Evolutionary conservation across 2,797 vertebrate species (phyloP).

Genomic region (Phoxinus dragarum): DNA sequence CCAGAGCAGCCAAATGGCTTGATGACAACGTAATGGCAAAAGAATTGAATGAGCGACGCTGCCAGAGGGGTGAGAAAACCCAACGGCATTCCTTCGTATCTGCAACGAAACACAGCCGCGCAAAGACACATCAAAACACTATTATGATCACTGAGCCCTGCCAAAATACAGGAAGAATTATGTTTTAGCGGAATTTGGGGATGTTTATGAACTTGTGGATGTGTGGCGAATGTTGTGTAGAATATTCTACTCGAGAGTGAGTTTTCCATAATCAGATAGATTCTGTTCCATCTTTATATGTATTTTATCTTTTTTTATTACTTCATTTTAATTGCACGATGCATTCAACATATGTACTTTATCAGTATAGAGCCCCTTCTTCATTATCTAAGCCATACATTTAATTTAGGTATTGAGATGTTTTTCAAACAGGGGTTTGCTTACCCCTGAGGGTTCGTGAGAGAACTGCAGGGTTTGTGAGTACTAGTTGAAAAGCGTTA

Average conservation of each 20-base stretch:
- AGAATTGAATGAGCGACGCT: conserved; percentile 70
- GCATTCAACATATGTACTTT: not conserved
- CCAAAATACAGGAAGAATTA: not conserved
- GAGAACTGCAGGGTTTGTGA: not conserved
- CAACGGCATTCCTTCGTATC: conserved; percentile 49
- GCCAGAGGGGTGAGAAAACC: conserved; percentile 47
- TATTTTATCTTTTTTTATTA: not conserved
- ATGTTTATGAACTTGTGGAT: not conserved
- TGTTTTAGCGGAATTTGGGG: not conserved
- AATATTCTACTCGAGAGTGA: not conserved
- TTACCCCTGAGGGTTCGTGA: no score
- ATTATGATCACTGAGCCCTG: not conserved
- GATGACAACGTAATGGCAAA: conserved; percentile 75
- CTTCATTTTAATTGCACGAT: not conserved
- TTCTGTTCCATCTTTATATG: not conserved
- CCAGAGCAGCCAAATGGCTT: conserved; percentile 73
- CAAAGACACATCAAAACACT: conserved; percentile 6
- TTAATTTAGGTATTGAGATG: not conserved
- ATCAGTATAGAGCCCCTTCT: not conserved
- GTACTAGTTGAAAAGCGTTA: not conserved
- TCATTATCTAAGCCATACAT: not conserved
- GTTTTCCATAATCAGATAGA: not conserved
- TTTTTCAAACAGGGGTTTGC: not conserved
- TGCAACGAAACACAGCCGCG: conserved; percentile 29
- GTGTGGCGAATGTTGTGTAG: not conserved